Base-by-base conservation (phyloP, 2,797 vertebrate genomes). In the Onychomys torridus region DNA sequence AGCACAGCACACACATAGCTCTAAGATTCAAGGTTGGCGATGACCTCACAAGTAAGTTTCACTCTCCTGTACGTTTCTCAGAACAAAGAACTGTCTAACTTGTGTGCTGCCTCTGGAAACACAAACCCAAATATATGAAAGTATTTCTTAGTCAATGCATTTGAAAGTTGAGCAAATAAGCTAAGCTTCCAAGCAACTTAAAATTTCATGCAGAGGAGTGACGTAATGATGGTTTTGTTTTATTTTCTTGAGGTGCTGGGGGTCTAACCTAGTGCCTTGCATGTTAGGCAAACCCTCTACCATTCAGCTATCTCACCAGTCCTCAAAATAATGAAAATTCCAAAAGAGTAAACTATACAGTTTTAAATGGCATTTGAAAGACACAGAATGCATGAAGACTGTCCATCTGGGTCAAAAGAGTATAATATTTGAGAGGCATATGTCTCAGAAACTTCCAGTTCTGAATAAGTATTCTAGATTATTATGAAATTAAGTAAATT, bases 31-130 rank as follows among this genome's bases (percentile, higher is more conserved):
- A 49, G 27, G 49, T 71, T 55, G 87, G 79, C 16, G 14, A 81
- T 69, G 61, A 78, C 55, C 37, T 95, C 89, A 93, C 13, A 82
- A 2, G 0, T 43, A 81, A 92, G 34, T 85, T 95, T 96, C 43
- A 90, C 85, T 96, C 96, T 43, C 37, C 91, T 69, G 23, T 81
- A 82, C 23, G 61, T 85, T 77, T 93, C 34, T 84, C 43, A 25
- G 37, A 90, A 83, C 11, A 34, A 16, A 90, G 13, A 37, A 92
- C 9, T 7, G 32, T 87, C 29, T 96, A n/a, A 40, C 59, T 4
- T 52, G 29, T 7, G 55, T 57, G 6, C 23, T 65, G 27, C 81
- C 85, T 89, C 6, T 84, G n/a, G 29, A 77, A 61, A 93, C 29
- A 16, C 77, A 3, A 16, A 46, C 71, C 90, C 73, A 95, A 87